These are phyloP conservation scores for Oreochromis aureus DNA, from an alignment of 2,113 vertebrate genomes.

Conservation along the genomic window DNA sequence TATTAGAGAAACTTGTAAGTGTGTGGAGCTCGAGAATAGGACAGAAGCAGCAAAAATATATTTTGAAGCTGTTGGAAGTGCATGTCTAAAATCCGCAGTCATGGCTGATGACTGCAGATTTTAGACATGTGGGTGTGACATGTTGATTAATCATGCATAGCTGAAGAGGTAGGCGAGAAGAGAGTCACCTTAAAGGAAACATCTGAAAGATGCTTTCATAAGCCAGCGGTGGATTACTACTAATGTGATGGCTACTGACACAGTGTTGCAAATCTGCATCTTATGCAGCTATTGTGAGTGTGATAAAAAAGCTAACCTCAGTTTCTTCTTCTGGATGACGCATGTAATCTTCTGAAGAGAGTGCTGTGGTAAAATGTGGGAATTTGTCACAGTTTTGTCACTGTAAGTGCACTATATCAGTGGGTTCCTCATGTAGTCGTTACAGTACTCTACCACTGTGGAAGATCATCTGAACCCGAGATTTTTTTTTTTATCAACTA, in stretches of 20 bases:
- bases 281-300: neutral
- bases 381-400: slow-evolving; percentile 11
- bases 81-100: neutral
- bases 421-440: neutral
- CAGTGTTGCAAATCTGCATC: neutral
- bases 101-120: neutral
- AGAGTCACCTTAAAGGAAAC: slow-evolving; percentile 8
- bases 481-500: neutral
- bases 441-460: neutral
- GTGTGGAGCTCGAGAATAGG: neutral
- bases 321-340: neutral
- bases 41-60: neutral
- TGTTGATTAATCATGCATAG: neutral
- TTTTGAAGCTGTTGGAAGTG: neutral
- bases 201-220: slow-evolving; percentile 3
- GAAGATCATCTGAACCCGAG: neutral
- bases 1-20: neutral
- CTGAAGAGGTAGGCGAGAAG: neutral
- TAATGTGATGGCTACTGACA: neutral
- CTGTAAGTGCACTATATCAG: neutral
- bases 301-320: neutral
- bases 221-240: neutral
- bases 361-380: neutral
- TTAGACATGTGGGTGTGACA: neutral
- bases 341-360: neutral